Base-by-base conservation (phyloP, 2,113 vertebrate genomes). In the Lagopus muta region DNA sequence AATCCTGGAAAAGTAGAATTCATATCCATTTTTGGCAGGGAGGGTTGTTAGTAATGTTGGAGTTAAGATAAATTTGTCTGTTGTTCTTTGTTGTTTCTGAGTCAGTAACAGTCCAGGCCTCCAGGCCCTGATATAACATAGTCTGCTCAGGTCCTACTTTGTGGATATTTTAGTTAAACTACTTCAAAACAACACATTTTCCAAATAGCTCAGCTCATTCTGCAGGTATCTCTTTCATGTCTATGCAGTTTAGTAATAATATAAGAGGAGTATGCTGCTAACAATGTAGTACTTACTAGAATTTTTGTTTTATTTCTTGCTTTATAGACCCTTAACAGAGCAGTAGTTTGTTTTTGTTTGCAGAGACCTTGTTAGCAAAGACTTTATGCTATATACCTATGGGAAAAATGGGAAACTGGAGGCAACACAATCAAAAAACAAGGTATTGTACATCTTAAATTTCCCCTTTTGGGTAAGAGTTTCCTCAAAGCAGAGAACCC, bases 371-470 rank as follows among this genome's bases (percentile, higher is more conserved):
- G 34, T 97, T 54, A 94, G 96, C 6, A 86, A 95, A 34, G 81
- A 97, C 70, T 98, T 97, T 66, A 66, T 71, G 45, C 81, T 96
- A n/a, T 96, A 96, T 82, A 97, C 92, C 2, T 97, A 97, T 48
- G 92, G 89, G 15, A 18, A 94, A 92, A 85, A 96, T 69, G 96
- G 92, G 40, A 95, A 95, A 91, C 71, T 97, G 84, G 64, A 95
- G 47, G 42, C 80, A 52, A 89, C 86, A 20, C 89, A 54, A 40
- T 50, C 94, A 69, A 78, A 94, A 91, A 69, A 4, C 30, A 67
- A 95, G 97, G 97, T 97, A 96, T 20, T 21, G 60, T 75, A 24
- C 16, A 11, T 15, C 34, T 92, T n/a, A 27, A 91, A 64, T 27
- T 42, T 43, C 17, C 9, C 12, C 2, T 55, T 72, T 77, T 32